Conservation (phyloP, 2,888 invertebrate genomes). For the Mythimna ferrago region DNA sequence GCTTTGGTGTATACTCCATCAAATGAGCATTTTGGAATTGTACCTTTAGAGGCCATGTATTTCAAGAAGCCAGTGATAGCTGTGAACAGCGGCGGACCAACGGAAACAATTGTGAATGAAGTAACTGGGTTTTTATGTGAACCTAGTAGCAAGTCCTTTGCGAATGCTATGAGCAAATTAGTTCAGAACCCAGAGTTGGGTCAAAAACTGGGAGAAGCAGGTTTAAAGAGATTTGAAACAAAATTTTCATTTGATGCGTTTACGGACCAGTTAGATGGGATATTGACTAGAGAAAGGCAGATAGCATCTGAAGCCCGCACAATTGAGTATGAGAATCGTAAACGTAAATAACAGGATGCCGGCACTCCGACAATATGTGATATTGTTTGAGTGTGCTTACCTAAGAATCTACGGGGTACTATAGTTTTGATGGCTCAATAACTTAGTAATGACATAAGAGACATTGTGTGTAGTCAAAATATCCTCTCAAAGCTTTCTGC, state of each 20-base stretch:
- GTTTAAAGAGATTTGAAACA: constrained; percentile 93
- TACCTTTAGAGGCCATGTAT: constrained; percentile 99
- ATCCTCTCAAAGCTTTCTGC: constrained; percentile 21
- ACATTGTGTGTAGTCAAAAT: constrained; percentile 15
- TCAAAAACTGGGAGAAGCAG: constrained; percentile 94
- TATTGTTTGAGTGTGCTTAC: constrained; percentile 85
- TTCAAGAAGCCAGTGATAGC: constrained; percentile 98
- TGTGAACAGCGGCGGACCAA: constrained; percentile 98
- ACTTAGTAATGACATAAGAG: constrained; percentile 1
- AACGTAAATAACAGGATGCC: constrained; percentile 84
- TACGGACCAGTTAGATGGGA: constrained; percentile 92
- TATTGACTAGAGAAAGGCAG: constrained; percentile 85
- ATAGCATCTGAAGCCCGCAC: constrained; percentile 83
- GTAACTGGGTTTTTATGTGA: constrained; percentile 96
- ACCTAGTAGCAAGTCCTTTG: constrained; percentile 93
- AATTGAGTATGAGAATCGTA: constrained; percentile 83
- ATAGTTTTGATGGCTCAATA: constrained; percentile 20
- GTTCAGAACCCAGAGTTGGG: constrained; percentile 91
- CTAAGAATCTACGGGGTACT: constrained; percentile 58
- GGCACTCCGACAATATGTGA: constrained; percentile 86
- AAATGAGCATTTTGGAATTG: constrained; percentile 99
- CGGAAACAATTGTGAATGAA: constrained; percentile 96
- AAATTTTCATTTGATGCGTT: constrained; percentile 97
- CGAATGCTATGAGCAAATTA: constrained; percentile 93
- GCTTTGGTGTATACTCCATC: constrained; percentile 98